Base-by-base conservation (phyloP, 1,140 invertebrate genomes). In the Aphis gossypii region DNA sequence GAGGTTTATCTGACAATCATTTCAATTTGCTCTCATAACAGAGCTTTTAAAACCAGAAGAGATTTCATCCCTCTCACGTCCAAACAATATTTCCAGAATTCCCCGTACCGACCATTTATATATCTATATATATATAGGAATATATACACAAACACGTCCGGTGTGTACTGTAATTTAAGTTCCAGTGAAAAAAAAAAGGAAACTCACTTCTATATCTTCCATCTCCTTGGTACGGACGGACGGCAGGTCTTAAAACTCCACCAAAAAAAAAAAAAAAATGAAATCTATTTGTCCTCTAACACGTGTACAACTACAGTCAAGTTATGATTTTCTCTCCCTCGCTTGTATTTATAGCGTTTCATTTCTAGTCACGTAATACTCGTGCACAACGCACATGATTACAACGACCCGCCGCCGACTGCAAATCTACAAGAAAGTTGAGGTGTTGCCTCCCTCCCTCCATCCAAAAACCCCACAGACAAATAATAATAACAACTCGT, bases 291-390 rank as follows among this genome's bases (percentile, higher is more conserved):
- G 86, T 87, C 46, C 86, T 87, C 30, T 87, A 48, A 87, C 44
- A 87, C 86, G 86, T 87, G 86, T 87, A n/a, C n/a, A 87, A 89
- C n/a, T 84, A 54, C 48, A n/a, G 86, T 87, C 86, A 21, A 89
- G 88, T 89, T 89, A 89, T 89, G 88, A 89, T 89, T 89, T 89
- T 54, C 48, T 89, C 7, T 38, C 30, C 46, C 41, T 7, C 46
- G 18, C 20, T 25, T 9, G n/a, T 89, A 89, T 89, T 89, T 54
- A 89, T 89, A n/a, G 48, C 87, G 87, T 89, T 54, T 54, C 35
- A n/a, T 89, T 89, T 89, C 87, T 54, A 89, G 87, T 89, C 87
- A 89, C 87, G 87, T 89, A 89, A 89, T 54, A 8, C n/a, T 21
- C 87, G 25, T 14, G 41, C 41, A 44, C 38, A n/a, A 89, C 87